Evolutionary conservation across 2,113 vertebrate species (phyloP), one percentile per base, ranked within the genome.

Genomic region (Phocoena sinus): DNA sequence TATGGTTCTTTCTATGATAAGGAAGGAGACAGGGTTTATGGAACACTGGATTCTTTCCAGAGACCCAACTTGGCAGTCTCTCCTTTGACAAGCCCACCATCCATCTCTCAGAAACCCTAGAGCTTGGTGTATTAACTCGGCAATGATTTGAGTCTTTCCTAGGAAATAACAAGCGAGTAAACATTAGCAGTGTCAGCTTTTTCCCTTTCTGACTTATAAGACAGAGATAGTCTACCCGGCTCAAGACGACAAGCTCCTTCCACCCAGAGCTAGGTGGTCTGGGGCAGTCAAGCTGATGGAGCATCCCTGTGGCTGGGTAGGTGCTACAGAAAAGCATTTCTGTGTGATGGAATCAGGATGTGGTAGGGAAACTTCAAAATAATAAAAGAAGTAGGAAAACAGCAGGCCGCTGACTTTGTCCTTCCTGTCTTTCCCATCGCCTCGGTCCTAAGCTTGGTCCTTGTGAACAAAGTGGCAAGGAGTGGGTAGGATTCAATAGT

Each of bases 31-130:
- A 95, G 86, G 38, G 21, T 97, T 95, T 97, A 76, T 97, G 93
- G 92, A 97, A 94, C 70, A 84, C 80, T 97, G 96, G 90, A 68
- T 87, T 92, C 67, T 36, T 74, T 95, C 97, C 98, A 97, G 94
- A 97, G 92, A 96, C 96, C 95, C 84, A 95, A 41, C 86, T 96
- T 98, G 96, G 96, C 93, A 89, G 86, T 70, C 82, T 89, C 41
- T 92, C 50, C 33, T 87, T 94, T 96, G 91, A 95, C 84, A 97
- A 96, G 91, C 91, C 96, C 85, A 91, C 91, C 93, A 44, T 94
- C 91, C 26, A 58, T 90, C 95, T 56, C 96, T 95, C 81, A 85
- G 95, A 94, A 95, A 94, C 80, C 83, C 92, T 68, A 83, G 91
- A 85, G 89, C 58, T 93, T 87, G 86, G 31, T 96, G 21, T 93